Evolutionary conservation across 2,888 invertebrate species (phyloP).

Genomic region (Drosophila falleni): DNA sequence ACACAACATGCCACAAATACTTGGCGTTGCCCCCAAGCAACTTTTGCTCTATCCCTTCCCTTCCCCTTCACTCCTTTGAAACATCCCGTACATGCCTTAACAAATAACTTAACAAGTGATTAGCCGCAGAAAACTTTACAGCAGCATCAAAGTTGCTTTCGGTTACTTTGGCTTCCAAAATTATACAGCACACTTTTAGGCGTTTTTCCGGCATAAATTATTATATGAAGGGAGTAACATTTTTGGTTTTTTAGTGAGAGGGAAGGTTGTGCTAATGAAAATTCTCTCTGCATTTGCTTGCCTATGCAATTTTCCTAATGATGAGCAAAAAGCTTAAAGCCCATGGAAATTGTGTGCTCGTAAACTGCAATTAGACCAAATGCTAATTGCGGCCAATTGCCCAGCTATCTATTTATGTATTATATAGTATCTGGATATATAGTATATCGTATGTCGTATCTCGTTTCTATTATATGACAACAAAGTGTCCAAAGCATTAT

Average conservation of each 20-base stretch:
- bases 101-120: slow-evolving; percentile 74
- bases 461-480: slow-evolving; percentile 1
- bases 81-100: slow-evolving; percentile 36
- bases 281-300: slow-evolving; percentile 42
- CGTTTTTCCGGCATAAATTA: slow-evolving; percentile 64
- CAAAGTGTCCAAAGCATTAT: slow-evolving; percentile 30
- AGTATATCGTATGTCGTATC: slow-evolving; percentile 7
- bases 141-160: slow-evolving; percentile 53
- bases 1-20: slow-evolving; percentile 44
- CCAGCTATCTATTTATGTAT: slow-evolving; percentile 2
- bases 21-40: slow-evolving; percentile 38
- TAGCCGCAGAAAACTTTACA: slow-evolving; percentile 63
- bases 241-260: slow-evolving; percentile 20
- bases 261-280: slow-evolving; percentile 36
- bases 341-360: slow-evolving; percentile 20
- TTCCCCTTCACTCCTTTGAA: background rate
- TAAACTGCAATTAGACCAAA: slow-evolving; percentile 41
- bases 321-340: slow-evolving; percentile 33
- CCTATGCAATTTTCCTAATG: slow-evolving; percentile 56
- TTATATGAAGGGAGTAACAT: slow-evolving; percentile 18
- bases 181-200: slow-evolving; percentile 49
- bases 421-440: slow-evolving; percentile 2
- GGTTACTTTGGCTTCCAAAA: slow-evolving; percentile 36
- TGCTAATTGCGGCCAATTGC: slow-evolving; percentile 53
- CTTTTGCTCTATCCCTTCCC: too few species aligned